Base-by-base conservation (phyloP, 2,797 vertebrate species). In the Agapornis canus region DNA sequence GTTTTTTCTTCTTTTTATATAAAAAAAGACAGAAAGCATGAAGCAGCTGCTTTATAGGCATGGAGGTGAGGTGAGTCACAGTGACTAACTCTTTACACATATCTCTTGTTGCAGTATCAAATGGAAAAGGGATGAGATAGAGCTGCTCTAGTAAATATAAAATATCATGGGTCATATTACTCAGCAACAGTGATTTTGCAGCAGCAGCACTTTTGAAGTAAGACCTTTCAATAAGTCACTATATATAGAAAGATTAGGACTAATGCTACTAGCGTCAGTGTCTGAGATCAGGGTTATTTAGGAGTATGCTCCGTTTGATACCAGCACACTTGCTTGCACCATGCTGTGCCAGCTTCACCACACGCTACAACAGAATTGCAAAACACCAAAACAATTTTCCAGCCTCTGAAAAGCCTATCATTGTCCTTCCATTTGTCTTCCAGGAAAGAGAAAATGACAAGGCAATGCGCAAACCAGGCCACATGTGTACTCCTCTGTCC, bases 101-200 rank as follows among this genome's bases (percentile, higher is more conserved):
- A 90, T 94, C 96, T 96, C 96, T 94, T 91, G 86, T 96, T 94
- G 94, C 95, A 89, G 96, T 97, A 97, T 97, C 97, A 97, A 98
- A 97, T 96, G 95, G 93, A 96, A 84, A 90, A 91, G 52, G 90
- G 94, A 90, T 94, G 94, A 95, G 95, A 70, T 84, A 92, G 90
- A 90, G 57, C 89, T 94, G 87, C 86, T 88, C 90, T 49, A 94
- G 95, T 92, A 94, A 96, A 96, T 96, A 94, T 97, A 94, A 97
- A 96, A 94, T 96, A 97, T 96, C 97, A 73, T 83, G 96, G 94
- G 94, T 96, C 96, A 95, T 97, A 96, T 97, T 97, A 98, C 97
- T 95, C 95, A 96, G 95, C 97, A 97, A 59, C 90, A 81, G 93
- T 86, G 77, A 96, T 97, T 97, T 92, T 97, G 95, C 94, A 95